Percentiles rank a stretch among this genome's conserved stretches.
Conservation (phyloP, 2,888 invertebrate species). For the Pogonocherus hispidulus region DNA sequence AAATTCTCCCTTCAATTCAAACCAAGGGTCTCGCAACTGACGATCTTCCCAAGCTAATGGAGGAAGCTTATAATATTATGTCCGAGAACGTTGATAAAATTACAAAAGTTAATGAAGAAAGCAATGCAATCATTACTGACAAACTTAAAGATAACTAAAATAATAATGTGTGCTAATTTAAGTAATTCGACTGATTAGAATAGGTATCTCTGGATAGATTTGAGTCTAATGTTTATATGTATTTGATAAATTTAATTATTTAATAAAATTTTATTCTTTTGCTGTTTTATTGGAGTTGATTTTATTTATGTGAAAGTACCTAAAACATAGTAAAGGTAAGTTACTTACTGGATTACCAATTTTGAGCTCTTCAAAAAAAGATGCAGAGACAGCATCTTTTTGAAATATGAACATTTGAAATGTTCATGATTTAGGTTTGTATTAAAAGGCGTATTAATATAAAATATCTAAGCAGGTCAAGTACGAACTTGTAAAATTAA, state of each 20-base stretch:
- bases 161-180: not conserved
- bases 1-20: slow-evolving; percentile 80
- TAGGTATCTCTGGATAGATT: slow-evolving; percentile 22
- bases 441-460: too few relatives aligned
- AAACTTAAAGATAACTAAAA: slow-evolving; percentile 27
- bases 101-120: slow-evolving; percentile 30
- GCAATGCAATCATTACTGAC: slow-evolving; percentile 16
- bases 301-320: too few relatives aligned
- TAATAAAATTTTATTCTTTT: slow-evolving; percentile 25
- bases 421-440: too few relatives aligned
- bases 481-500: too few relatives aligned
- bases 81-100: slow-evolving; percentile 73
- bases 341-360: too few relatives aligned
- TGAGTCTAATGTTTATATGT: slow-evolving; percentile 11
- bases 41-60: slow-evolving; percentile 76
- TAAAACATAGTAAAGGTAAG: too few relatives aligned
- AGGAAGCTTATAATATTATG: slow-evolving; percentile 78
- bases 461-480: too few relatives aligned
- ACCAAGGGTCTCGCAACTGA: slow-evolving; percentile 76
- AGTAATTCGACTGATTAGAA: slow-evolving; percentile 24
- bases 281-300: too few relatives aligned
- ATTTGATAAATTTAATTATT: slow-evolving; percentile 30
- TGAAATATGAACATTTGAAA: too few relatives aligned
- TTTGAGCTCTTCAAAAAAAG: too few relatives aligned
- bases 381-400: too few relatives aligned